A percentile compares a stretch with the other conserved stretches of the same genome.
These are phyloP conservation scores for Aphidius ervi DNA, from an alignment of 1,140 invertebrate species.

Conservation along the genomic window DNA sequence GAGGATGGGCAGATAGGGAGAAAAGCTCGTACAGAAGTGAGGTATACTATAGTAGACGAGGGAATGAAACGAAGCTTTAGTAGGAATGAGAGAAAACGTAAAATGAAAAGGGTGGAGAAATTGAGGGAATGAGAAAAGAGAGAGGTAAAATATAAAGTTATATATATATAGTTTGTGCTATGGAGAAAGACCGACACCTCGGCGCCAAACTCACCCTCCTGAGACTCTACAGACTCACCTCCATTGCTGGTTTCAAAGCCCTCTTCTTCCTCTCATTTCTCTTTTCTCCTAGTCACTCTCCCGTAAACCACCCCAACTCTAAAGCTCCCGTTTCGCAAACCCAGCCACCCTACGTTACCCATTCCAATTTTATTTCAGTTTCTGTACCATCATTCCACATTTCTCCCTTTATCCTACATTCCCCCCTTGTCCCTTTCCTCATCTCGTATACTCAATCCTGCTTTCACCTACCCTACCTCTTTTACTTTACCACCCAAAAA, in stretches of 20 bases:
- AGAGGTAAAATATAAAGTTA: neutral
- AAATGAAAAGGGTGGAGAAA: too few relatives aligned
- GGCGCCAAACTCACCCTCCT: conserved; percentile 53
- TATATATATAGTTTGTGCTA: conserved; percentile 10
- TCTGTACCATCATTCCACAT: conserved; percentile 13
- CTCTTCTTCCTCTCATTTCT: conserved; percentile 16
- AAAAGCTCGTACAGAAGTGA: conserved; percentile 9
- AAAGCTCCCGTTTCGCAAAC: conserved; percentile 42
- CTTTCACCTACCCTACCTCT: conserved; percentile 7
- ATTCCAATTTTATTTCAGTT: conserved; percentile 16
- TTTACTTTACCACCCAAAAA: conserved; percentile 30
- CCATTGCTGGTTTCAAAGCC: conserved; percentile 28
- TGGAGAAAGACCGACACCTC: conserved; percentile 46
- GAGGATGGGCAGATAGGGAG: conserved; percentile 13
- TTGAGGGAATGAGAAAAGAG: too few relatives aligned
- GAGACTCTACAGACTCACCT: conserved; percentile 53
- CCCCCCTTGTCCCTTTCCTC: conserved; percentile 11
- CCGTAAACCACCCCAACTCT: conserved; percentile 39
- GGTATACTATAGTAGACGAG: conserved; percentile 7
- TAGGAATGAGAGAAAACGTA: neutral
- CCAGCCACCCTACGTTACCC: conserved; percentile 31
- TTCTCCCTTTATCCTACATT: conserved; percentile 11
- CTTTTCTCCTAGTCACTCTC: conserved; percentile 29
- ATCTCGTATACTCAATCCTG: too few relatives aligned
- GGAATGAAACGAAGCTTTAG: conserved; percentile 23